Percentiles rank a stretch among this genome's conserved stretches.
Evolutionary conservation across 2,113 vertebrate genomes (phyloP).

Genomic region (Notechis scutatus): DNA sequence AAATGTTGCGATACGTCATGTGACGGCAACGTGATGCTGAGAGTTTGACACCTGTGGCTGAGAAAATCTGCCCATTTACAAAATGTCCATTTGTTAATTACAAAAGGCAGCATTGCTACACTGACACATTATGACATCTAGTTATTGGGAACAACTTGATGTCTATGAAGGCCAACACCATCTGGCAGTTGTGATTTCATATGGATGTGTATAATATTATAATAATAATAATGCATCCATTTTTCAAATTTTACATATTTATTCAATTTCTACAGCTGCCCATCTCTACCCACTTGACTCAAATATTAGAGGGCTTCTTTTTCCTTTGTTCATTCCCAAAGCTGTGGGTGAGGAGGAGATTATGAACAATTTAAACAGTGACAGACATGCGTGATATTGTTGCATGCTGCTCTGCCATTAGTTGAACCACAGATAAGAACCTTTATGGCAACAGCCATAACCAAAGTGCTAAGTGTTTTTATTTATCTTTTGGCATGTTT

Average conservation of each 20-base stretch:
- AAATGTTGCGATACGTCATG: too few species aligned
- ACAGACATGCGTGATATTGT: neutral
- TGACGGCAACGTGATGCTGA: too few species aligned
- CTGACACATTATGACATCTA: neutral
- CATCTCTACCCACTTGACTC: neutral
- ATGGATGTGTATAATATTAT: neutral
- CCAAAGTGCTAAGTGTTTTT: neutral
- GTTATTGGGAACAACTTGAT: neutral
- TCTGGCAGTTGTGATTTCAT: too few species aligned
- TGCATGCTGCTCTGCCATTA: neutral
- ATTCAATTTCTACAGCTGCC: neutral
- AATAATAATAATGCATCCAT: too few species aligned
- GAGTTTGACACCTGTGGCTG: too few species aligned
- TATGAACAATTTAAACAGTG: neutral
- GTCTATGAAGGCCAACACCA: too few species aligned
- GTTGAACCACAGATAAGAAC: neutral
- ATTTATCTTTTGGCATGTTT: neutral
- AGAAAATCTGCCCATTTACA: too few species aligned
- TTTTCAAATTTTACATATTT: neutral
- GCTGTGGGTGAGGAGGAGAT: neutral
- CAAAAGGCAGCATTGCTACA: neutral
- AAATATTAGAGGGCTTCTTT: neutral
- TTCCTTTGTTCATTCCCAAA: neutral
- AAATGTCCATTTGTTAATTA: neutral
- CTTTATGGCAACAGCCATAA: neutral